Percentiles rank a stretch among this genome's conserved stretches.
Conservation (phyloP, 2,113 vertebrate species). For the Struthidea cinerea region DNA sequence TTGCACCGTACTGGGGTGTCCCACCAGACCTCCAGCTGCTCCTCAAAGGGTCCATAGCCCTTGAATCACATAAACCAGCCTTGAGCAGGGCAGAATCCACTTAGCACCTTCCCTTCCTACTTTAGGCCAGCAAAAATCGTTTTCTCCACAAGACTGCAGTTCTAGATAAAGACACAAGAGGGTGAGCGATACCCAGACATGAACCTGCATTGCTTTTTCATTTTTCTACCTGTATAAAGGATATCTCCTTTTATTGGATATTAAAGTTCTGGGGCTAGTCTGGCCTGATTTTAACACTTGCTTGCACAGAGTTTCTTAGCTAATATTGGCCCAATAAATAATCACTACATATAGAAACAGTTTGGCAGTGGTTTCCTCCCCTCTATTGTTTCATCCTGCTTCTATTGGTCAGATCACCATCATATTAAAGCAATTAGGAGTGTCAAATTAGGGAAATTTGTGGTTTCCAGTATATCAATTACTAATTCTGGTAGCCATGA, state of each 20-base stretch:
- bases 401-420: not conserved
- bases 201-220: not conserved
- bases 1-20: not conserved
- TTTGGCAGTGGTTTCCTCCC: not conserved
- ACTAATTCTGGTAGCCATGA: not conserved
- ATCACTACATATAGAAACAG: not conserved
- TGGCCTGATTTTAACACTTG: not conserved
- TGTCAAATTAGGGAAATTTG: not conserved
- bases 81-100: not conserved
- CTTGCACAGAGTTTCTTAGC: not conserved
- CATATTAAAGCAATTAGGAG: not conserved
- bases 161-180: constrained; percentile 25
- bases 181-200: not conserved
- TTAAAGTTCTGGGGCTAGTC: not conserved
- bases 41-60: not conserved
- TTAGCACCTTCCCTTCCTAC: not conserved
- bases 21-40: not conserved
- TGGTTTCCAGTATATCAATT: not conserved
- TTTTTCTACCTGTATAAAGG: not conserved
- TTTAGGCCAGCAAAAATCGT: not conserved
- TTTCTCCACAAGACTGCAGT: not conserved
- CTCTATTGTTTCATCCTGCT: not conserved
- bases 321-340: not conserved
- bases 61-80: not conserved
- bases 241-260: not conserved